These are phyloP conservation scores for Cherax quadricarinatus DNA, from an alignment of 1,140 invertebrate genomes.

Conservation along the genomic window DNA sequence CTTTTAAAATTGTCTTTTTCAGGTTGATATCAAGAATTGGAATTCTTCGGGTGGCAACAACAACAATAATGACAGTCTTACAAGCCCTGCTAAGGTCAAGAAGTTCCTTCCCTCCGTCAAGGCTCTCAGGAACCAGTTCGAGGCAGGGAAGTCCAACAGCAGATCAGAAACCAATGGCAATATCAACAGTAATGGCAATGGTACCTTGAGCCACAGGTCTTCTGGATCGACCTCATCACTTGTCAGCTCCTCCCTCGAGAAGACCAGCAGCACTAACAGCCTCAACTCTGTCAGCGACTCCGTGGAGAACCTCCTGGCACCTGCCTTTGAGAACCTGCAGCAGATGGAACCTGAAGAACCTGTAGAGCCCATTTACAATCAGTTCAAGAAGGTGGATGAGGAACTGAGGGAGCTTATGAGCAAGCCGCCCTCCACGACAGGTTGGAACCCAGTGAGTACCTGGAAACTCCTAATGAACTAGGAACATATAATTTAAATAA, in stretches of 20 bases:
- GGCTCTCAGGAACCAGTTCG: conserved; percentile 75
- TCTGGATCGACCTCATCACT: conserved; percentile 64
- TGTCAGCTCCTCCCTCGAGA: conserved; percentile 60
- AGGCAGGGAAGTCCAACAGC: conserved; percentile 69
- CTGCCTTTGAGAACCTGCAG: not conserved
- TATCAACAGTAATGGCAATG: conserved; percentile 24
- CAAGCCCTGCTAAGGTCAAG: conserved; percentile 71
- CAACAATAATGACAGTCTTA: conserved; percentile 45
- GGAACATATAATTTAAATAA: not conserved
- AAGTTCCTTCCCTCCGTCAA: conserved; percentile 75
- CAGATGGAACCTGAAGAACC: conserved; percentile 49
- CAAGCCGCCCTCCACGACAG: conserved; percentile 66
- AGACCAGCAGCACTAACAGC: conserved; percentile 61
- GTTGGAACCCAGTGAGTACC: conserved; percentile 77
- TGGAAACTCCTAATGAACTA: too few species aligned
- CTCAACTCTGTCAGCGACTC: conserved; percentile 60
- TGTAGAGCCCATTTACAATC: conserved; percentile 73
- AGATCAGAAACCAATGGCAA: conserved; percentile 36
- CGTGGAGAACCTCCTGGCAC: conserved; percentile 58
- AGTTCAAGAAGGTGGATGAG: conserved; percentile 72
- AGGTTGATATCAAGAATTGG: conserved; percentile 74
- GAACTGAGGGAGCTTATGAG: conserved; percentile 73
- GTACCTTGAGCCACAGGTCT: conserved; percentile 53
- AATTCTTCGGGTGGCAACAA: conserved; percentile 33
- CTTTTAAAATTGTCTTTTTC: not conserved